Evolutionary conservation across 2,888 invertebrate genomes (phyloP).

Genomic region (Drosophila recens): DNA sequence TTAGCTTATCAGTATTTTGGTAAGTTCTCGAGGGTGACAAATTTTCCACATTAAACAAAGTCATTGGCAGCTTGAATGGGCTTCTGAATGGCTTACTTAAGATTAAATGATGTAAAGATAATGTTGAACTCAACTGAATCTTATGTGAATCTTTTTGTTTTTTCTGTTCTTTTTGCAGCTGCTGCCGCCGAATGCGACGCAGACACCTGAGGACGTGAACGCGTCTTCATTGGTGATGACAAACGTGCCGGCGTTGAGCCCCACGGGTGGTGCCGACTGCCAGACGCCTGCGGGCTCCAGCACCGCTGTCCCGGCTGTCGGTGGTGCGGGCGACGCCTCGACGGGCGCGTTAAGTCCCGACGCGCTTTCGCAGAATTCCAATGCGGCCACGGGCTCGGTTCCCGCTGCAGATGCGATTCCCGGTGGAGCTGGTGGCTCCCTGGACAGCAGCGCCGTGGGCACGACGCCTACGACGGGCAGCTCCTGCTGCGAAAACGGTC

Average conservation of each 20-base stretch:
- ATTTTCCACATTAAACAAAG: slow-evolving; percentile 58
- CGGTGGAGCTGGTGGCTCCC: slow-evolving; percentile 56
- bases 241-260: slow-evolving; percentile 79
- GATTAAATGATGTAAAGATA: slow-evolving; percentile 43
- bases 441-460: slow-evolving; percentile 70
- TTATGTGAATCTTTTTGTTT: slow-evolving; percentile 9
- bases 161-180: slow-evolving; percentile 68
- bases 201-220: slow-evolving; percentile 73
- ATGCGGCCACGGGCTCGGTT: slow-evolving; percentile 74
- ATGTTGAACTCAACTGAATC: slow-evolving; percentile 10
- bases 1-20: slow-evolving; percentile 22
- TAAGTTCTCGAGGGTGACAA: slow-evolving; percentile 47
- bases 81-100: slow-evolving; percentile 2
- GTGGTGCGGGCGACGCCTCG: slow-evolving; percentile 83
- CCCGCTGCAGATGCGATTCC: slow-evolving; percentile 51
- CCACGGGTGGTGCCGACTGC: slow-evolving; percentile 86
- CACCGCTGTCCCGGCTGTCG: slow-evolving; percentile 76
- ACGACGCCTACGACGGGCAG: slow-evolving; percentile 77
- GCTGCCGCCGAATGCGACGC: slow-evolving; percentile 72
- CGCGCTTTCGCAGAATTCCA: slow-evolving; percentile 85
- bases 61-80: slow-evolving; percentile 11
- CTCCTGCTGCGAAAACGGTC: slow-evolving; percentile 95
- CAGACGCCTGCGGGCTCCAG: slow-evolving; percentile 86
- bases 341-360: slow-evolving; percentile 84
- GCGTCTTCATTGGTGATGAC: slow-evolving; percentile 72